Base-by-base conservation (phyloP, 1,140 invertebrate genomes). In the Bombus pyrosoma region DNA sequence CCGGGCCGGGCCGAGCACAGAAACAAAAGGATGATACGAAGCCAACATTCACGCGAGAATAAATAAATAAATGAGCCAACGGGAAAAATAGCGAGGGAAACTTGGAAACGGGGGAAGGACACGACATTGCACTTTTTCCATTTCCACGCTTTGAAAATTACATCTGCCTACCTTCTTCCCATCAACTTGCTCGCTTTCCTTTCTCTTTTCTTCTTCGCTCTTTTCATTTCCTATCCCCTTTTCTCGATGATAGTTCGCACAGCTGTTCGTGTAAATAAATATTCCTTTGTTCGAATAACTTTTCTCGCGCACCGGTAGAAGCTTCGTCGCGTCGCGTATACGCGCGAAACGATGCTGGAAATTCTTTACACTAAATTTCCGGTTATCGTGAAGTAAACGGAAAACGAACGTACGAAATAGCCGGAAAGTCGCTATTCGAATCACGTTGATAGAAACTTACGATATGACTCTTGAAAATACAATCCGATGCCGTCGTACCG, bases 51-150 rank as follows among this genome's bases (percentile, higher is more conserved):
- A 80, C 57, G 83, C 68, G 77, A 73, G 41, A 80, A 85, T 85
- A 85, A 85, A 85, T 85, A 85, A 85, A 85, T 85, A 85, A 85
- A 85, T 80, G 83, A 80, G 76, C 12, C 28, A 41, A 32, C 74
- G 68, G n/a, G 81, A 28, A 41, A 34, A 83, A 76, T 66, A 10
- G 12, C 62, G 43, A 34, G 37, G 53, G 53, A 73, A 85, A 80
- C 25, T 85, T 72, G 76, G 83, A 53, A 85, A 85, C 39, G 53
- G 83, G 41, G 28, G 28, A 32, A 83, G 86, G 83, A 92, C 91
- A 90, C 85, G 89, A 87, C 86, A 91, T 89, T 87, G 91, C 91
- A 87, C 90, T 92, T 92, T 91, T 91, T 92, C 87, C 83, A 85
- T 85, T 85, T 85, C 83, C 37, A 66, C 66, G 74, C 66, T 86